These are phyloP conservation scores for roundworm (Caenorhabditis elegans) DNA, from an alignment of 1,140 invertebrate species.

Conservation along the genomic window DNA sequence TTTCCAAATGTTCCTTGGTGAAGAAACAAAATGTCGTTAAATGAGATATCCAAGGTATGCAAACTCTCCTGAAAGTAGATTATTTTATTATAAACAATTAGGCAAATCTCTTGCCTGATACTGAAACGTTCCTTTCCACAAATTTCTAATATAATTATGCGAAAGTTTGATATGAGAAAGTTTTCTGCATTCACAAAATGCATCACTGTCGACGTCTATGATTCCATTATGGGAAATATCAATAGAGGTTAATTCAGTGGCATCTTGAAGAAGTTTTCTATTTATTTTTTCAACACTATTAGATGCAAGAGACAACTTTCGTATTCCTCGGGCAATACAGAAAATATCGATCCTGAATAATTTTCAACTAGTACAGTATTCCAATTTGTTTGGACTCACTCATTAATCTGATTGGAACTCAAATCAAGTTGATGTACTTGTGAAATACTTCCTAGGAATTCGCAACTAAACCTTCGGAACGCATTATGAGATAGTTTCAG, in stretches of 20 bases:
- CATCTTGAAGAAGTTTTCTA: conserved; percentile 20
- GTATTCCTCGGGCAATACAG: conserved; percentile 9
- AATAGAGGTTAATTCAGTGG: conserved; percentile 13
- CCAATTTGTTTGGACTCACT: not conserved
- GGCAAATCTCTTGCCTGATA: conserved; percentile 17
- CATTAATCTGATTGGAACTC: not conserved
- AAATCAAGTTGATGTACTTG: conserved; percentile 1
- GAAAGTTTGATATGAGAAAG: conserved; percentile 32
- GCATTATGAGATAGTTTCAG: conserved; percentile 35
- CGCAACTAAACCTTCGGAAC: not conserved
- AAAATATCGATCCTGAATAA: conserved; percentile 37
- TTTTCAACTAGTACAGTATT: not conserved
- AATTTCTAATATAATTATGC: conserved; percentile 32
- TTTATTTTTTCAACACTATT: conserved; percentile 37
- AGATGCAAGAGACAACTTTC: conserved; percentile 23
- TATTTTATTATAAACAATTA: not conserved
- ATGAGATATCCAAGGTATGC: conserved; percentile 15
- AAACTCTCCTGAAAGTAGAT: conserved; percentile 5
- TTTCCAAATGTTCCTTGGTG: conserved; percentile 32
- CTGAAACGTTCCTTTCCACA: conserved; percentile 40
- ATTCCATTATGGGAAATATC: conserved; percentile 40
- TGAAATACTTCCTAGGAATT: not conserved
- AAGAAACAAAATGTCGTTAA: conserved; percentile 24
- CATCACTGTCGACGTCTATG: conserved; percentile 28
- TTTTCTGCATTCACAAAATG: not conserved